Evolutionary conservation across 2,888 invertebrate genomes (phyloP), one percentile per base, ranked within the genome.

Genomic region (Eumerus sabulonum): DNA sequence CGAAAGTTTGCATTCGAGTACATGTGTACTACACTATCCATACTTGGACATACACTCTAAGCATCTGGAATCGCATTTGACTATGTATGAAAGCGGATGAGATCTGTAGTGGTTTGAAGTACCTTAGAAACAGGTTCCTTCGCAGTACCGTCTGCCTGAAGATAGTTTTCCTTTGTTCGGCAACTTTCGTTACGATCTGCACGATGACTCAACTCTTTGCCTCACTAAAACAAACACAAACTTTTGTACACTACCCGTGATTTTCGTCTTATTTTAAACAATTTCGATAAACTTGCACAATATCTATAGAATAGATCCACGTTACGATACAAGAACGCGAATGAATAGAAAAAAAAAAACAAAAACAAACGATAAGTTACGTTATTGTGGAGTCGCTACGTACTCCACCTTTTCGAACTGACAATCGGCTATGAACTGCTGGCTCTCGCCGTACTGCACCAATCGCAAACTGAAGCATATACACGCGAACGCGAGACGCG

Each of bases 361-460:
- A n/a, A 16, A 44, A 68, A 50, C 7, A 51, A 17, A 76, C 63
- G 62, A 57, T 27, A 48, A 57, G 72, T 67, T 74, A 64, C 79
- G 79, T 51, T 68, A 74, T 73, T 70, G 72, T 64, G 79, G 74
- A 68, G 67, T 74, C 27, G 74, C 64, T 70, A 48, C 72, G 68
- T 63, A 64, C 73, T 73, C 68, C 79, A 79, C 79, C 79, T 79
- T 74, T 48, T 74, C 79, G 79, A 63, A 79, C 64, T 70, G 79
- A 70, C 79, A 79, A 79, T 74, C 74, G 68, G 64, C 14, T 64
- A 74, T 60, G 44, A 70, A 79, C 79, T 79, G 73, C 44, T 59
- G 44, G 62, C 71, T 77, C 56, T 35, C 63, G 53, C 38, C 50
- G 40, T 40, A 40, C 40, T 5, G 40, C 40, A 38, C 17, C 62